A percentile compares a stretch with the other conserved stretches of the same genome.
Evolutionary conservation across 1,140 invertebrate genomes (phyloP).

Genomic region (Platyura marginata): DNA sequence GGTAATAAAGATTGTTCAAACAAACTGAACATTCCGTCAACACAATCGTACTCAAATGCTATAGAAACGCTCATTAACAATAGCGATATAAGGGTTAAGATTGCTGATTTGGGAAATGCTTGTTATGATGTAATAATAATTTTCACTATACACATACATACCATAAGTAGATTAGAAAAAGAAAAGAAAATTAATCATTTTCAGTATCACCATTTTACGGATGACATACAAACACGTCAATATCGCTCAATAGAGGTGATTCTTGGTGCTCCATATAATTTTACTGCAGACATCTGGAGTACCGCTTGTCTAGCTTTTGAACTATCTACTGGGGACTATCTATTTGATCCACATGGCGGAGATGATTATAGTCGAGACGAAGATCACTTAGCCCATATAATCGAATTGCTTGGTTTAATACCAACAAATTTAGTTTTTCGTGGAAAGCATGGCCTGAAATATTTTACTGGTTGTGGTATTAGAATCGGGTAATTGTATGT

Average conservation of each 20-base stretch:
- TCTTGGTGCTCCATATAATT: slow-evolving; percentile 81
- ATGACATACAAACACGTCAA: slow-evolving; percentile 95
- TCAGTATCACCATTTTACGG: slow-evolving; percentile 24
- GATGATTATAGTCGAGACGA: slow-evolving; percentile 82
- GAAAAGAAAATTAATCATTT: background rate
- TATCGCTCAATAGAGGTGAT: slow-evolving; percentile 95
- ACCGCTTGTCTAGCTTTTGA: slow-evolving; percentile 98
- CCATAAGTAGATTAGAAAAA: slow-evolving; percentile 40
- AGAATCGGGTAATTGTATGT: background rate
- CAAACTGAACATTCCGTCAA: slow-evolving; percentile 1
- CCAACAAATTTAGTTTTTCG: slow-evolving; percentile 33
- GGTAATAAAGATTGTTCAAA: slow-evolving; percentile 8
- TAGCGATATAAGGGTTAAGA: slow-evolving; percentile 79
- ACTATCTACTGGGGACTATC: slow-evolving; percentile 94
- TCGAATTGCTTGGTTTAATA: slow-evolving; percentile 91
- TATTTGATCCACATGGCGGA: slow-evolving; percentile 88
- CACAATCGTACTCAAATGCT: slow-evolving; percentile 24
- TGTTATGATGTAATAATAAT: slow-evolving; percentile 57
- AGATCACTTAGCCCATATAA: slow-evolving; percentile 97
- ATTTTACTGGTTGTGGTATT: slow-evolving; percentile 23
- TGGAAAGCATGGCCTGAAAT: slow-evolving; percentile 22
- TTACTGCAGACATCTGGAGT: slow-evolving; percentile 95
- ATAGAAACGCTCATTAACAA: slow-evolving; percentile 69
- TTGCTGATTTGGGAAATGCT: slow-evolving; percentile 96
- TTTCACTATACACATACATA: slow-evolving; percentile 49